Evolutionary conservation across 2,797 vertebrate genomes (phyloP).

Genomic region (Loriculus beryllinus): DNA sequence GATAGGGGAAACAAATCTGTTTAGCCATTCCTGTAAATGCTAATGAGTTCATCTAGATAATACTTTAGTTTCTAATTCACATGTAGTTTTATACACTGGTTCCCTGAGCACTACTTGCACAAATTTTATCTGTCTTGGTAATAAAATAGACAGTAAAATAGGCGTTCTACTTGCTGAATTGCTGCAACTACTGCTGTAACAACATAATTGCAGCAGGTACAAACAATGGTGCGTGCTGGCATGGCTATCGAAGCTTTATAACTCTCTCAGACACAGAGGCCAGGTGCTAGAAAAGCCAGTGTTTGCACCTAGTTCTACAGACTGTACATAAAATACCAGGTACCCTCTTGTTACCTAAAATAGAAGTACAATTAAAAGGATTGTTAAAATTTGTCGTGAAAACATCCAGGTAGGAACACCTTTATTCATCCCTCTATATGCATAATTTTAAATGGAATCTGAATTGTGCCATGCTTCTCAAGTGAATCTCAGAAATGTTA

Average conservation of each 20-base stretch:
- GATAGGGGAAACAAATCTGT: slow-evolving; percentile 17
- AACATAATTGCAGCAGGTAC: neutral
- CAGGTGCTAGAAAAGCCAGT: neutral
- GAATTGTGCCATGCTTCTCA: neutral
- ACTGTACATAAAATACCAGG: neutral
- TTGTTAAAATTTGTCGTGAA: neutral
- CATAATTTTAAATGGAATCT: neutral
- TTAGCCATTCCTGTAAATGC: slow-evolving; percentile 51
- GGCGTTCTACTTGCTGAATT: slow-evolving; percentile 1
- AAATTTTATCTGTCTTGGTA: slow-evolving; percentile 54
- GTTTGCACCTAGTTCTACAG: neutral
- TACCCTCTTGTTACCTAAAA: neutral
- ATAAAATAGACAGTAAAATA: slow-evolving; percentile 37
- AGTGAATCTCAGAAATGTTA: neutral
- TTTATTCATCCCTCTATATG: neutral
- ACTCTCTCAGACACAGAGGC: neutral
- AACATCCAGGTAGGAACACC: neutral
- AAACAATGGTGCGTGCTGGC: neutral
- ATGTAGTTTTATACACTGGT: neutral
- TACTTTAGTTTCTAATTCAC: slow-evolving; percentile 53
- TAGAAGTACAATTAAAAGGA: neutral
- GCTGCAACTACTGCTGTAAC: neutral
- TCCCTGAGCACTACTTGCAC: slow-evolving; percentile 52
- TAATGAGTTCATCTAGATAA: slow-evolving; percentile 54
- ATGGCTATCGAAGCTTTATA: neutral